Percentiles rank a stretch among this genome's conserved stretches.
Evolutionary conservation across 2,113 vertebrate species (phyloP).

Genomic region (Canis aureus): DNA sequence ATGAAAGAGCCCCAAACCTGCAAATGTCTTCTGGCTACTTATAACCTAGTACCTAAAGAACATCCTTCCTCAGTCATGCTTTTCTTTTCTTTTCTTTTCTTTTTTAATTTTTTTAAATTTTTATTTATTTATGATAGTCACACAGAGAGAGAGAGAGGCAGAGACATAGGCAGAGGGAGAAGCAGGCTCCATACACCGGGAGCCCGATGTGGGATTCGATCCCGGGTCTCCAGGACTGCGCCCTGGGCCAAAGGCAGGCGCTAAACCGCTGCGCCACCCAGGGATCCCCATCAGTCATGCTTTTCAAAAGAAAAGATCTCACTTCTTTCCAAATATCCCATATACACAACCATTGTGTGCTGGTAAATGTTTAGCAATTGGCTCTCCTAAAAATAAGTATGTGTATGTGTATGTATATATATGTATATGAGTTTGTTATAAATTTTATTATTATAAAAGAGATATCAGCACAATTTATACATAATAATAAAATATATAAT

Average conservation of each 20-base stretch:
- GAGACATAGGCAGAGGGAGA: too few species aligned
- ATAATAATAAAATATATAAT: conserved; percentile 31
- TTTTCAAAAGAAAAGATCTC: conserved; percentile 16
- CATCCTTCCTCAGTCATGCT: background rate
- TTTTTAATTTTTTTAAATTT: too few species aligned
- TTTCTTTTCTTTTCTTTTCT: background rate
- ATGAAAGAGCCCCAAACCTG: background rate
- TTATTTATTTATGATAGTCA: too few species aligned
- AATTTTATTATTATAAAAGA: background rate
- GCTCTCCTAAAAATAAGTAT: background rate
- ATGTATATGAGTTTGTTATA: background rate
- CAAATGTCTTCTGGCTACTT: background rate
- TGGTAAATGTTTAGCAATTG: background rate
- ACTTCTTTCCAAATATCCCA: background rate
- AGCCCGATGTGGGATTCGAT: too few species aligned
- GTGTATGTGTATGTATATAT: background rate
- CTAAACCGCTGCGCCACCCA: too few species aligned
- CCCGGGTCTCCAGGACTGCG: too few species aligned
- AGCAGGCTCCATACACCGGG: too few species aligned
- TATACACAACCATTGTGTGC: background rate
- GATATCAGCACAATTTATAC: background rate
- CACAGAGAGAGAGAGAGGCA: too few species aligned
- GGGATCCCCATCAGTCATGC: background rate
- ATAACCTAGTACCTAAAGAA: background rate
- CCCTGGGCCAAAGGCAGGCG: too few species aligned